These are phyloP conservation scores for Sarcoramphus papa DNA, from an alignment of 2,797 vertebrate species.

Conservation along the genomic window DNA sequence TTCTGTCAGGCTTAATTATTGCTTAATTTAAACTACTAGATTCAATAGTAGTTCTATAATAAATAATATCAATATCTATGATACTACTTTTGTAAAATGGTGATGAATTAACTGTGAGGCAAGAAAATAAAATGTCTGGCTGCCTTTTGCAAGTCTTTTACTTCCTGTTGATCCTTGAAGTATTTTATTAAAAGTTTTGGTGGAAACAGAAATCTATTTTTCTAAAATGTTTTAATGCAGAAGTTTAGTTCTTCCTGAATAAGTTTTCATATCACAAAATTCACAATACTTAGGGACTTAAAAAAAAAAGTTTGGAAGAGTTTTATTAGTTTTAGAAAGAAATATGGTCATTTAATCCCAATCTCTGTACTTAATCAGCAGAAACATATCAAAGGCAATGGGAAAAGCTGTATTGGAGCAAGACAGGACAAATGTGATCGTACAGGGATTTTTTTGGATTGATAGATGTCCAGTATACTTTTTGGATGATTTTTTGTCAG, in stretches of 20 bases:
- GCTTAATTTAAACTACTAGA: not conserved
- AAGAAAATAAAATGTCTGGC: not conserved
- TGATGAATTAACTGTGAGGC: not conserved
- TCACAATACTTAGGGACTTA: not conserved
- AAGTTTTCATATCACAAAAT: not conserved
- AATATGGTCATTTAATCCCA: not conserved
- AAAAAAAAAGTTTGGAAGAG: not conserved
- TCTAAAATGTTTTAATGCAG: not conserved
- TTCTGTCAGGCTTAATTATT: not conserved
- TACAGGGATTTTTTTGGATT: not conserved
- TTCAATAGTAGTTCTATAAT: not conserved
- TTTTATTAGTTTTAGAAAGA: not conserved
- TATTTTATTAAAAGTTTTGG: not conserved
- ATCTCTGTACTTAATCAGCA: not conserved
- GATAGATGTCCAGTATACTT: not conserved
- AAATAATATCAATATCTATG: not conserved
- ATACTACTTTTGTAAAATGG: not conserved
- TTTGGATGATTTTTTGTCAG: not conserved
- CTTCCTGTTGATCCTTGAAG: not conserved
- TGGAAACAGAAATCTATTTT: not conserved
- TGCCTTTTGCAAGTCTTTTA: not conserved
- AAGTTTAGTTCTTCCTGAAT: not conserved
- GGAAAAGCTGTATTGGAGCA: fast-evolving
- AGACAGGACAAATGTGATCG: not conserved
- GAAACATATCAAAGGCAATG: not conserved